Percentiles rank a stretch among this genome's conserved stretches.
phyloP scores from a whole-genome alignment of 2,797 vertebrate genomes.

The Alosa sapidissima region DNA sequence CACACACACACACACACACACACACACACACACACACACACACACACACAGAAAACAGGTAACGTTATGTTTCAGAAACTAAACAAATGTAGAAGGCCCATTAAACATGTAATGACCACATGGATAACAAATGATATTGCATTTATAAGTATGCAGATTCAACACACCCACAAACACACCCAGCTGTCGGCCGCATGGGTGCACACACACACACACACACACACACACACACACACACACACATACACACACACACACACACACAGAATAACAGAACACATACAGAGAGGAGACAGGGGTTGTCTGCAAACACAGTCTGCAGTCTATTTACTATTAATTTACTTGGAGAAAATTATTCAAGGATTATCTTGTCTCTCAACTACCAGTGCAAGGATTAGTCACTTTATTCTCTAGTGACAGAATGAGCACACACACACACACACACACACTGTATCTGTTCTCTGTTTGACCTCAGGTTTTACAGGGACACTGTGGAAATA shows the following conservation, averaged over 20 bases:
- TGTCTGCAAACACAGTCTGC: conserved; percentile 18
- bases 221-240: conserved; percentile 7
- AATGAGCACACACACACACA: conserved; percentile 1
- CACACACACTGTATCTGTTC: background rate
- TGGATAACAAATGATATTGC: background rate
- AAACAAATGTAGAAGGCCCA: background rate
- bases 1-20: too few relatives aligned
- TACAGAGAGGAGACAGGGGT: background rate
- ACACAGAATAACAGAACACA: background rate
- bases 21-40: too few relatives aligned
- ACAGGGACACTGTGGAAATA: background rate
- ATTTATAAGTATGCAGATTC: background rate
- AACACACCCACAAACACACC: background rate
- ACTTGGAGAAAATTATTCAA: conserved; percentile 20
- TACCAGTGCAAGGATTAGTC: conserved; percentile 5
- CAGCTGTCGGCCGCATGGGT: background rate
- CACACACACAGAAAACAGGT: background rate
- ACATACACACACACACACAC: conserved; percentile 14
- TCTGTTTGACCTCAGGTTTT: conserved; percentile 19
- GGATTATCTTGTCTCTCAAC: conserved; percentile 9
- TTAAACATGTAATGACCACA: conserved; percentile 8
- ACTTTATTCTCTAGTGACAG: conserved; percentile 7
- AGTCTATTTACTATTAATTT: conserved; percentile 24
- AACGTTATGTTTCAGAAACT: background rate
- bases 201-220: background rate